Percentiles rank a stretch among this genome's conserved stretches.
Conservation (phyloP, 2,888 invertebrate genomes). For the Diadegma fenestrale region DNA sequence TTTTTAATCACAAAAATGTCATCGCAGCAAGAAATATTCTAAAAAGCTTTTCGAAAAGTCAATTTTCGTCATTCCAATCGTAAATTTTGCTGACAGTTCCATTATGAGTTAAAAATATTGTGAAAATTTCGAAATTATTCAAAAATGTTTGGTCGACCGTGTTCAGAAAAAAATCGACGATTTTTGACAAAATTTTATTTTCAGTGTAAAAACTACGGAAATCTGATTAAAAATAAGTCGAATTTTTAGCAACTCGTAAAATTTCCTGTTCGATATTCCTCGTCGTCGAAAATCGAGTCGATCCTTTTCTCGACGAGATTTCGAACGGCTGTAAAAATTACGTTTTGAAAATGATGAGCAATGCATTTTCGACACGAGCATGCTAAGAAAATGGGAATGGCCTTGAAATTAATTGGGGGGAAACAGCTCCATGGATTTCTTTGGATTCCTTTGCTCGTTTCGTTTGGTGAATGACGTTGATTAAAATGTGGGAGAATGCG, state of each 20-base stretch:
- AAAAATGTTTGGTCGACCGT: too few relatives aligned
- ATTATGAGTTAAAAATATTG: too few relatives aligned
- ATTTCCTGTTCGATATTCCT: not conserved
- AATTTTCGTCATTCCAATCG: too few relatives aligned
- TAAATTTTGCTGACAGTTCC: too few relatives aligned
- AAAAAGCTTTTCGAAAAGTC: too few relatives aligned
- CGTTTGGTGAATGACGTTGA: not conserved
- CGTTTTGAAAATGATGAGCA: not conserved
- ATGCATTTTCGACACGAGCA: not conserved
- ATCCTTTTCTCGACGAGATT: not conserved
- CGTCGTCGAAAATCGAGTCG: not conserved
- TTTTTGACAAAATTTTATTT: too few relatives aligned
- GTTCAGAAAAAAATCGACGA: too few relatives aligned
- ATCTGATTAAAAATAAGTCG: not conserved
- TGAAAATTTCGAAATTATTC: too few relatives aligned
- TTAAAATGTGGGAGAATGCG: slow-evolving; percentile 13
- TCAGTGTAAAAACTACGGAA: not conserved
- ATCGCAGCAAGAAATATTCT: too few relatives aligned
- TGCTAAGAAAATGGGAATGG: not conserved
- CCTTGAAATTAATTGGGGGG: not conserved
- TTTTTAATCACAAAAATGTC: too few relatives aligned
- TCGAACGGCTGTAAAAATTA: not conserved
- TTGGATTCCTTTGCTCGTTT: not conserved
- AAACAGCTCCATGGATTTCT: not conserved
- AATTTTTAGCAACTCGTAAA: not conserved